Evolutionary conservation across 2,888 invertebrate genomes (phyloP), one percentile per base, ranked within the genome.

Genomic region (Cylloceria caligata): DNA sequence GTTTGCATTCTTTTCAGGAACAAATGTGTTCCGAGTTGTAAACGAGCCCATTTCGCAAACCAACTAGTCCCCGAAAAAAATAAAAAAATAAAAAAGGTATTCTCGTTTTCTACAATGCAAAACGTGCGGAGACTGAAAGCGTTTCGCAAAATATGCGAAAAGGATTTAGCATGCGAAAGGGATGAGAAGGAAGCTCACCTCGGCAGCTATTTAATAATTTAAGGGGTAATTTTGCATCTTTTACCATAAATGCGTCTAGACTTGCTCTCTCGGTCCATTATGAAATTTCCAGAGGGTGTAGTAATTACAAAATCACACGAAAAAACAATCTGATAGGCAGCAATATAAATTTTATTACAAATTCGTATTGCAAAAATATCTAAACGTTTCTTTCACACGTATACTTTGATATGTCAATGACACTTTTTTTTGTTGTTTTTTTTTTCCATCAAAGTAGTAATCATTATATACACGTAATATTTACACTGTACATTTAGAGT

Each of bases 301-400:
- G 11, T 21, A 7, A 73, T 24, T 34, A 45, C 49, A 19, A 16
- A 36, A 36, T 36, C 5, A 55, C 6, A 27, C 13, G 39, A 67
- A 62, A 13, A n/a, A 42, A 42, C 42, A 42, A 5, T 76, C 71
- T 55, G 36, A 42, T 75, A 68, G 42, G 19, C 16, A 39, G 82
- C 80, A 80, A 72, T 78, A 79, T 77, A 78, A 74, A 65, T 71
- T 84, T 80, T 76, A 74, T 84, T 78, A 45, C 78, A 84, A 86
- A 84, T 74, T 84, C 73, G 84, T 88, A 87, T 89, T 88, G 88
- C 86, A 89, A 91, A 90, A 90, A 91, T 90, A 90, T 86, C 81
- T 62, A 75, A 85, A 83, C 84, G 68, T 83, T 80, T 74, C 64
- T 87, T 75, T 80, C 84, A 86, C 84, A 85, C 84, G 83, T 83